A percentile compares a stretch with the other conserved stretches of the same genome.
phyloP scores from a whole-genome alignment of 1,140 invertebrate genomes.

The Bombus difficillimus region DNA sequence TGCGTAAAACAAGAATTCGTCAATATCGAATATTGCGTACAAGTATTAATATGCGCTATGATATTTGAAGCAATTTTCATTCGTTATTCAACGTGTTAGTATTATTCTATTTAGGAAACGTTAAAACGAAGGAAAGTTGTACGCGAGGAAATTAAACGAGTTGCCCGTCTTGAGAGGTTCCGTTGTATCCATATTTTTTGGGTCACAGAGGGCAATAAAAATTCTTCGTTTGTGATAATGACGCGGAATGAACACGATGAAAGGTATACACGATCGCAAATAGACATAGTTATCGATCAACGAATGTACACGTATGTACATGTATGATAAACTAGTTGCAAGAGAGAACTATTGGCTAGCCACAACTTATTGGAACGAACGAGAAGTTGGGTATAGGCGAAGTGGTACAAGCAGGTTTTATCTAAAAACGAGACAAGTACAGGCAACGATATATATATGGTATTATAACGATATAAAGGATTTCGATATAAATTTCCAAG shows the following conservation, averaged over 20 bases:
- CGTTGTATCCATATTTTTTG: not conserved
- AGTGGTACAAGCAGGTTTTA: too few relatives aligned
- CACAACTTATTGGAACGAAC: not conserved
- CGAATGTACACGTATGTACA: not conserved
- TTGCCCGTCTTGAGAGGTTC: not conserved
- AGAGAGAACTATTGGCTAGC: not conserved
- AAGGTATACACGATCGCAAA: not conserved
- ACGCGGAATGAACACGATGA: not conserved
- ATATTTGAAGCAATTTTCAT: too few relatives aligned
- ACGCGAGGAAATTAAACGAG: not conserved
- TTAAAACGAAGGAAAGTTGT: not conserved
- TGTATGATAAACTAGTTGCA: too few relatives aligned
- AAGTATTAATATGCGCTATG: not conserved
- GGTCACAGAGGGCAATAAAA: not conserved
- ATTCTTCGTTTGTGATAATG: not conserved
- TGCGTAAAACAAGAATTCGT: not conserved
- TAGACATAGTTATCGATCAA: not conserved
- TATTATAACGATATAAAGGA: not conserved
- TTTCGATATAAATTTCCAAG: not conserved
- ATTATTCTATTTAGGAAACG: not conserved
- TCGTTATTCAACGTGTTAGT: not conserved
- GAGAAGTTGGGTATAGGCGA: too few relatives aligned
- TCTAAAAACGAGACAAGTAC: too few relatives aligned
- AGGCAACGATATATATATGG: not conserved
- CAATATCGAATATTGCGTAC: not conserved